These are phyloP conservation scores for Upupa epops DNA, from an alignment of 2,113 vertebrate species.

Conservation along the genomic window DNA sequence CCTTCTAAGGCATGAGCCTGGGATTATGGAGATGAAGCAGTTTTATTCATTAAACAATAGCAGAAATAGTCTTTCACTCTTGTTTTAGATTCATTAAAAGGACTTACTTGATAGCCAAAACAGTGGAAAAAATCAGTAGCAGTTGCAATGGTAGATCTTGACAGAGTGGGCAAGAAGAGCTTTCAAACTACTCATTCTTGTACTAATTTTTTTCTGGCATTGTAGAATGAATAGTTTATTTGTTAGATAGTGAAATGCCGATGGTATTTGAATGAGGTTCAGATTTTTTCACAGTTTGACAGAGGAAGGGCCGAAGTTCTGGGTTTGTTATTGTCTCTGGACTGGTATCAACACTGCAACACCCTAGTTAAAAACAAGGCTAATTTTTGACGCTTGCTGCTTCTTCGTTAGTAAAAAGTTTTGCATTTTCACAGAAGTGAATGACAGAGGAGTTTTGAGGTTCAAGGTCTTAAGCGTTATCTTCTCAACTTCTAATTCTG, in stretches of 20 bases:
- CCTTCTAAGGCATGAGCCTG: neutral
- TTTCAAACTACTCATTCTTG: neutral
- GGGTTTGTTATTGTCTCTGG: neutral
- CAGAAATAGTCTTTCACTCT: neutral
- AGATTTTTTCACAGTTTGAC: neutral
- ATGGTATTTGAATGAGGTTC: neutral
- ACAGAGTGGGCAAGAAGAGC: neutral
- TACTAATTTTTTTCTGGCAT: neutral
- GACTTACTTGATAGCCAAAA: neutral
- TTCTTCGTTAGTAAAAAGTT: neutral
- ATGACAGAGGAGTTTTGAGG: neutral
- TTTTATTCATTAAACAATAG: neutral
- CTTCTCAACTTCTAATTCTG: neutral
- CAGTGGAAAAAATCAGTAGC: neutral
- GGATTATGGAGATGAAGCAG: neutral
- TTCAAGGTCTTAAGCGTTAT: neutral
- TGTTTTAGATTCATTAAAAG: neutral
- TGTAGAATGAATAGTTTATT: neutral
- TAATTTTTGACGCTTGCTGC: neutral
- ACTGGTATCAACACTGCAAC: neutral
- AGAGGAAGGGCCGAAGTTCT: neutral
- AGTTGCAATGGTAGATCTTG: neutral
- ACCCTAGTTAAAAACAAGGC: neutral
- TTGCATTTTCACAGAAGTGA: neutral
- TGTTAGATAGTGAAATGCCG: neutral